Conservation (phyloP, 1,140 invertebrate genomes). For the Hycleus phaleratus region DNA sequence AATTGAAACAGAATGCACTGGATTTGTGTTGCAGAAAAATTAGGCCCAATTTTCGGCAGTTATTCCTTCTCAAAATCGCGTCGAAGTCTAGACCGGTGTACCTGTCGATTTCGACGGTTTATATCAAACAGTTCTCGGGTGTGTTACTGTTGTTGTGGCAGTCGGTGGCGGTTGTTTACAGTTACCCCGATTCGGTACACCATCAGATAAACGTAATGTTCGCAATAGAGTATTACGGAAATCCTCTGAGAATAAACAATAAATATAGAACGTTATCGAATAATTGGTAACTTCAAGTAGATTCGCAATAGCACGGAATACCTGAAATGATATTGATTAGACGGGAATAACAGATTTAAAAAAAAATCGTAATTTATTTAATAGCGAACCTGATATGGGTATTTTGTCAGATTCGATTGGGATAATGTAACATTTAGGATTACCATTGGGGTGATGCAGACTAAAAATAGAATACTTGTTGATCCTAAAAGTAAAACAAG, state of each 20-base stretch:
- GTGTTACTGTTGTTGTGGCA: conserved; percentile 37
- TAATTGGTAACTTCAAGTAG: conserved; percentile 67
- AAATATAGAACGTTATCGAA: conserved; percentile 72
- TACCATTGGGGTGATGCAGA: conserved; percentile 70
- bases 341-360: too few relatives aligned
- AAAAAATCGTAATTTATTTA: not conserved
- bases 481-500: conserved; percentile 61
- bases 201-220: conserved; percentile 55
- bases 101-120: conserved; percentile 26
- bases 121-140: conserved; percentile 35
- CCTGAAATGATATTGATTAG: conserved; percentile 40
- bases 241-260: conserved; percentile 68
- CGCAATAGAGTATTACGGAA: conserved; percentile 62
- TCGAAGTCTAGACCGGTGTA: conserved; percentile 20
- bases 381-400: conserved; percentile 52
- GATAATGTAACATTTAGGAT: conserved; percentile 63
- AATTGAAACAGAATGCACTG: too few relatives aligned
- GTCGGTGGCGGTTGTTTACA: conserved; percentile 31
- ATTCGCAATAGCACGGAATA: conserved; percentile 66
- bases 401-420: conserved; percentile 51
- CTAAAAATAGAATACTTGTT: conserved; percentile 64
- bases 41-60: too few relatives aligned
- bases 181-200: conserved; percentile 20
- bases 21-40: too few relatives aligned
- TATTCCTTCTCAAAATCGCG: too few relatives aligned